These are phyloP conservation scores for Stegodyphus mimosarum DNA, from an alignment of 1,140 invertebrate genomes.

Conservation along the genomic window DNA sequence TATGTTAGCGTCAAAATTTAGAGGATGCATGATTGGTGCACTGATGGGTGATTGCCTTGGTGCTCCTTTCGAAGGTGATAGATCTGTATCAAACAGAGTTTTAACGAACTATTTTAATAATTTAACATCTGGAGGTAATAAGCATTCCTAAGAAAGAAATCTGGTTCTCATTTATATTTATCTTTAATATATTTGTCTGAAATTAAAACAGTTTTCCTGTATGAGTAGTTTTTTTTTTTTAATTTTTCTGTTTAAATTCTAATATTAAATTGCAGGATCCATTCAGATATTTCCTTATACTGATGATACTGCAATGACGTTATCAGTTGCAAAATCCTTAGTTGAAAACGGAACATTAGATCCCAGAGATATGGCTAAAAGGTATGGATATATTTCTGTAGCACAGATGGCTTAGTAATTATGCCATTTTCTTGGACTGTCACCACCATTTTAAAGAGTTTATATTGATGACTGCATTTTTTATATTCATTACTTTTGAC, in stretches of 20 bases:
- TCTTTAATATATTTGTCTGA: conserved; percentile 1
- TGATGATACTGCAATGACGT: conserved; percentile 84
- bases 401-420: too few species aligned
- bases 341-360: conserved; percentile 72
- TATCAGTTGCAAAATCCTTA: conserved; percentile 75
- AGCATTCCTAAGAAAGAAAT: background rate
- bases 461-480: too few species aligned
- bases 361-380: conserved; percentile 67
- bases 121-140: conserved; percentile 67
- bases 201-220: background rate
- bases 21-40: conserved; percentile 76
- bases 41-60: conserved; percentile 81
- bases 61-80: conserved; percentile 76
- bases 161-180: background rate
- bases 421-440: too few species aligned
- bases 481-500: too few species aligned
- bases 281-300: conserved; percentile 75
- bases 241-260: background rate
- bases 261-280: conserved; percentile 9
- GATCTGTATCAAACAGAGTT: conserved; percentile 69
- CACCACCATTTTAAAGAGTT: too few species aligned
- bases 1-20: conserved; percentile 58
- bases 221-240: background rate
- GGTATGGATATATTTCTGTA: conserved; percentile 63
- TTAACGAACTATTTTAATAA: conserved; percentile 74